These are phyloP conservation scores for Vipera ursinii DNA, from an alignment of 2,797 vertebrate species.

Conservation along the genomic window DNA sequence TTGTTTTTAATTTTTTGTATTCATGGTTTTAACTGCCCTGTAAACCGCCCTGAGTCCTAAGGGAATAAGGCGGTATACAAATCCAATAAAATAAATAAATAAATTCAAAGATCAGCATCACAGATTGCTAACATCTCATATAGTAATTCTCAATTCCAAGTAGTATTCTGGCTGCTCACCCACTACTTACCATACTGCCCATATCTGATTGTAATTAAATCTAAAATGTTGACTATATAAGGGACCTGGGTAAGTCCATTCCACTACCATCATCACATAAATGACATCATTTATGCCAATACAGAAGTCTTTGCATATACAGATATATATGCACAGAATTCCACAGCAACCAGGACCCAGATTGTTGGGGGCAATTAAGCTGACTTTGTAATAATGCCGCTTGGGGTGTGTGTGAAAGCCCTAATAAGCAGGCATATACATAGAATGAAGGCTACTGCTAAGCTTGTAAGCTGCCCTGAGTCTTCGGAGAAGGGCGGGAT, in stretches of 20 bases:
- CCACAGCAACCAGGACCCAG: neutral
- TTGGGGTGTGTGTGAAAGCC: too few relatives aligned
- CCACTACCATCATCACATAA: neutral
- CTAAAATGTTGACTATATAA: neutral
- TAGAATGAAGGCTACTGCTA: too few relatives aligned
- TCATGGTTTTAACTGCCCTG: too few relatives aligned
- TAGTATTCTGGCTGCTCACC: neutral
- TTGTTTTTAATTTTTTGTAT: too few relatives aligned
- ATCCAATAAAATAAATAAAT: too few relatives aligned
- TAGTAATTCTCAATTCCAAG: neutral
- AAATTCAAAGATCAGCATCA: neutral
- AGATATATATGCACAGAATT: neutral
- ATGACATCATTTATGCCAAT: neutral
- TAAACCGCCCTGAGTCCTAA: too few relatives aligned
- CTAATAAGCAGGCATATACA: too few relatives aligned
- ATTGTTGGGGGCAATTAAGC: too few relatives aligned
- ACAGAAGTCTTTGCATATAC: neutral
- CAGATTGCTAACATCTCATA: neutral
- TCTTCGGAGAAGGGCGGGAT: too few relatives aligned
- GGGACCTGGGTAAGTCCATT: neutral
- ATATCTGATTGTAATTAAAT: neutral
- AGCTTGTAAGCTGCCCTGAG: too few relatives aligned
- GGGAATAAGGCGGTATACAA: too few relatives aligned
- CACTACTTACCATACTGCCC: neutral
- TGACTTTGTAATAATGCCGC: too few relatives aligned